Evolutionary conservation across 2,113 vertebrate species (phyloP), one percentile per base, ranked within the genome.

Genomic region (Xiphias gladius): DNA sequence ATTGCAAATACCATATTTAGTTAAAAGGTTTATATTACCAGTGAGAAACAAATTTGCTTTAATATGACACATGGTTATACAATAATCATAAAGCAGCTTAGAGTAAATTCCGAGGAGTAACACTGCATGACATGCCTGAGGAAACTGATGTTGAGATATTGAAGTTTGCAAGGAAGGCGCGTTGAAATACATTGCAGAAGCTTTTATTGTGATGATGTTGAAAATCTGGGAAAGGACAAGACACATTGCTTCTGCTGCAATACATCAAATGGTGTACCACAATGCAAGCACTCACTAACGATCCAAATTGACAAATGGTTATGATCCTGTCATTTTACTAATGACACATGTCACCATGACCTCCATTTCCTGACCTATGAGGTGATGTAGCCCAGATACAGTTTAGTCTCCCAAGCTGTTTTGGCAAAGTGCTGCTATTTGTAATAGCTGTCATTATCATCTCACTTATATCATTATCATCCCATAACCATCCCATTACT

Each of bases 381-480:
- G 22, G 20, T 70, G 58, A 62, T 62, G 22, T 24, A 30, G 52
- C 41, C 24, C 58, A 73, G 16, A 73, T 57, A 68, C 43, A 70
- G 28, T 48, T 43, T 20, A 66, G 62, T 55, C 55, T 68, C 32
- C 62, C 26, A 24, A 62, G 52, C 43, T 50, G 41, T 73, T 69
- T 52, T 68, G 55, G 37, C 67, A 22, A 73, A 80, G 24, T 75
- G 76, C 37, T 55, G 35, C 63, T 76, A 57, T 55, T 1, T 10
- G 59, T 84, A 76, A 84, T 84, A 74, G 70, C 70, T 61, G 61
- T 66, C 66, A 89, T 89, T 79, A 89, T 76, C 77, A 67, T 72
- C 77, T 48, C 65, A 81, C 73, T 89, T 64, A 69, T 32, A 54
- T 83, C 52, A 75, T 86, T 74, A 81, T 81, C 76, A 76, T 68